phyloP scores from a whole-genome alignment of 1,140 invertebrate species.

The Anoplolepis gracilipes region DNA sequence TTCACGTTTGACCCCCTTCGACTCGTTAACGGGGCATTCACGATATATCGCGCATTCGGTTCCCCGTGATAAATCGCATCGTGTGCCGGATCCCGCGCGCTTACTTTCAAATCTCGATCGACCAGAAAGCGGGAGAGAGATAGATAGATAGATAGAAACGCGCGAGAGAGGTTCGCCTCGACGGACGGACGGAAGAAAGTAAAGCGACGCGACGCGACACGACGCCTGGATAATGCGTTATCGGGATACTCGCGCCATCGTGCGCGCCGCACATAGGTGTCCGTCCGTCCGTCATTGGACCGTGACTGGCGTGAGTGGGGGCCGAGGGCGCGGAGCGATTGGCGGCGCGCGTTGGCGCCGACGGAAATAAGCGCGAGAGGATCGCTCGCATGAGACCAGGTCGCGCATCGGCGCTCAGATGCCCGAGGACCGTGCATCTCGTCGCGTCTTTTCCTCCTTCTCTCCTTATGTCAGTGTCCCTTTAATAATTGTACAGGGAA shows the following conservation, averaged over 20 bases:
- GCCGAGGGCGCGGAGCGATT: constrained; percentile 15
- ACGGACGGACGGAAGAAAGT: constrained; percentile 46
- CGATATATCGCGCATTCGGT: constrained; percentile 28
- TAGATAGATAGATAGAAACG: background rate
- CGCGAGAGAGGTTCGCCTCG: background rate
- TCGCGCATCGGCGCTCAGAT: constrained; percentile 51
- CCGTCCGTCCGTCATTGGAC: constrained; percentile 21
- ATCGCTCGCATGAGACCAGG: constrained; percentile 37
- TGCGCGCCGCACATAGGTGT: constrained; percentile 8
- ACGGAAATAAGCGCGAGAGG: constrained; percentile 40
- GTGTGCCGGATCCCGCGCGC: constrained; percentile 33
- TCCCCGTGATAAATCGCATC: constrained; percentile 39
- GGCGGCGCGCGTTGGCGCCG: constrained; percentile 46
- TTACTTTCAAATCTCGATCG: constrained; percentile 51
- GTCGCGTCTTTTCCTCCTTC: background rate
- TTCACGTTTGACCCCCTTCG: constrained; percentile 54
- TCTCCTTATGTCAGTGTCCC: background rate
- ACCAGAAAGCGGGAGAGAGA: background rate
- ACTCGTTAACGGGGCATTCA: constrained; percentile 25
- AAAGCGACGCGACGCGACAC: background rate
- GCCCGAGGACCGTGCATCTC: constrained; percentile 33
- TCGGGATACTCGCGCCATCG: constrained; percentile 25
- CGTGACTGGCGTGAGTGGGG: constrained; percentile 32
- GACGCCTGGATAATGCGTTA: constrained; percentile 20
- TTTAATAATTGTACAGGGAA: background rate